Conservation (phyloP, 2,797 vertebrate species). For the Aphelocoma californica region DNA sequence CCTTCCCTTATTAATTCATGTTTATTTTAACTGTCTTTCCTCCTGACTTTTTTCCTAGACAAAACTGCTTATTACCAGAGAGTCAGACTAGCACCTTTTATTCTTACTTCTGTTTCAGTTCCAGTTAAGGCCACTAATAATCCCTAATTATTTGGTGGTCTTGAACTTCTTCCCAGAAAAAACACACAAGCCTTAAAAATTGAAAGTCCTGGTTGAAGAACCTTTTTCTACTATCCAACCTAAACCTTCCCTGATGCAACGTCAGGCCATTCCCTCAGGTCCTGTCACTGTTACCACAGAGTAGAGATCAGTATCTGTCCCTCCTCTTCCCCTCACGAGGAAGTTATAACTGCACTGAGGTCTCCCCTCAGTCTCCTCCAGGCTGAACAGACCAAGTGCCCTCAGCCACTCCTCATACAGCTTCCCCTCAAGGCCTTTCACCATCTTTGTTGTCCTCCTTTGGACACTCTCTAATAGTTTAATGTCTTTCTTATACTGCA, state of each 20-base stretch:
- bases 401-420: neutral
- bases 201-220: neutral
- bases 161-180: neutral
- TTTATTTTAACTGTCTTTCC: slow-evolving; percentile 21
- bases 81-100: neutral
- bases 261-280: neutral
- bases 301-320: neutral
- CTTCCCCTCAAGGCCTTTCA: neutral
- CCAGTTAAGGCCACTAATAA: neutral
- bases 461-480: neutral
- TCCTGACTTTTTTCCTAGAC: neutral
- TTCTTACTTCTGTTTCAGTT: neutral
- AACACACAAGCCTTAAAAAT: neutral
- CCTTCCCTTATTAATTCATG: slow-evolving; percentile 19
- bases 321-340: accelerated
- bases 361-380: neutral
- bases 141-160: neutral
- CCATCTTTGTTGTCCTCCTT: neutral
- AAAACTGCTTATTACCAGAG: neutral
- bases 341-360: accelerated
- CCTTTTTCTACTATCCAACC: neutral
- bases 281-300: neutral
- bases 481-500: neutral
- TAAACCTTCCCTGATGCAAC: neutral
- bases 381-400: neutral